A percentile compares a stretch with the other conserved stretches of the same genome.
Evolutionary conservation across 2,113 vertebrate genomes (phyloP).

Genomic region (Thamnaconus septentrionalis): DNA sequence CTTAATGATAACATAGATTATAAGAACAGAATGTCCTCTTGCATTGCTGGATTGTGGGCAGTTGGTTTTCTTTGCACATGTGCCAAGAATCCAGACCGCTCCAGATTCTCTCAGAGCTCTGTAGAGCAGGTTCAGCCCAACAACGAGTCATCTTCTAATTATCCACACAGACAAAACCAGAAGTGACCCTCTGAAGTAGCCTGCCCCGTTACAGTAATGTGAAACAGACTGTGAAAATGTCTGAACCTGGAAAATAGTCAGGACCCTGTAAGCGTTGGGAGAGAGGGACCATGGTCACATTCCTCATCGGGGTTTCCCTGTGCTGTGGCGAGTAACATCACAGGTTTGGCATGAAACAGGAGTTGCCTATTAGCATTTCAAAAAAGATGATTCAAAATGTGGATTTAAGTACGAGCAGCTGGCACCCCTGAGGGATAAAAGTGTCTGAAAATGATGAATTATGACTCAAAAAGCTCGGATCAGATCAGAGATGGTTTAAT

Average conservation of each 20-base stretch:
- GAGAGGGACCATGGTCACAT: constrained; percentile 22
- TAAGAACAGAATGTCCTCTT: too few relatives aligned
- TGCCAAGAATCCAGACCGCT: constrained; percentile 1
- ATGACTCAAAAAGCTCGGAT: too few relatives aligned
- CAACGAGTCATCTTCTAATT: constrained; percentile 26
- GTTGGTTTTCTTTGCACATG: neutral
- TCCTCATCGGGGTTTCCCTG: constrained; percentile 40
- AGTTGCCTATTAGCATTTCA: too few relatives aligned
- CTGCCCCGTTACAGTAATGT: constrained; percentile 50
- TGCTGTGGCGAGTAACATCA: constrained; percentile 25
- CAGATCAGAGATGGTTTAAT: too few relatives aligned
- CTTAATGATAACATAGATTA: too few relatives aligned
- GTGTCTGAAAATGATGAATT: too few relatives aligned
- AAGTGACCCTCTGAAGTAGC: constrained; percentile 39
- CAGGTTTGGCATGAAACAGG: neutral
- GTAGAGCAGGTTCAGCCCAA: constrained; percentile 12
- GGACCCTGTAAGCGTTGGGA: constrained; percentile 41
- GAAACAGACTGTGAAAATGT: constrained; percentile 66
- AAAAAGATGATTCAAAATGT: too few relatives aligned
- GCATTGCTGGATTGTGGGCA: too few relatives aligned
- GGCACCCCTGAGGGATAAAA: too few relatives aligned
- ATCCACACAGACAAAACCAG: constrained; percentile 36
- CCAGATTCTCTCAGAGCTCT: constrained; percentile 1
- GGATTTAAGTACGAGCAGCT: too few relatives aligned
- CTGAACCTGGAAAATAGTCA: constrained; percentile 58